Evolutionary conservation across 92 coral and sea anemone genomes (phyloP).

Genomic region (Porites rus): DNA sequence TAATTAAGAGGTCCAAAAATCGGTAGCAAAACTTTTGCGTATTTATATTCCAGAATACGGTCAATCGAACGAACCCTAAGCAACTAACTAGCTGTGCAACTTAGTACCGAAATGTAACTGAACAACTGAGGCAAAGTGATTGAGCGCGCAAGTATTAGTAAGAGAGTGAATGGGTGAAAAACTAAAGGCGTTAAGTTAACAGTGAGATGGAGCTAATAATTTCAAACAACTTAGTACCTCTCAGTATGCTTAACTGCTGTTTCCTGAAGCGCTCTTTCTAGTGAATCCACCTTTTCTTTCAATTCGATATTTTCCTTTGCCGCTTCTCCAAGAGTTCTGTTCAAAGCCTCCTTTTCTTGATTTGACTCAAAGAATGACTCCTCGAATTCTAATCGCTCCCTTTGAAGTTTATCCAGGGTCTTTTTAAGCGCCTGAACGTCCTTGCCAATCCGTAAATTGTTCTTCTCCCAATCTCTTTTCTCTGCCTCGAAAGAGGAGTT

Average conservation of each 20-base stretch:
- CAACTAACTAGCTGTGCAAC: too few species aligned
- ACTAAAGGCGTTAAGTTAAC: background rate
- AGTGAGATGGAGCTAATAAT: too few species aligned
- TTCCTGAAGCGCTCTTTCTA: slow-evolving; percentile 64
- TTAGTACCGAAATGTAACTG: too few species aligned
- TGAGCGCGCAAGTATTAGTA: too few species aligned
- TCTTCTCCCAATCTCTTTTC: slow-evolving; percentile 75
- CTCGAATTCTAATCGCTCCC: slow-evolving; percentile 83
- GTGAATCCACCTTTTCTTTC: slow-evolving; percentile 65
- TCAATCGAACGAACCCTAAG: too few species aligned
- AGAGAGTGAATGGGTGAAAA: background rate
- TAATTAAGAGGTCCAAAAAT: too few species aligned
- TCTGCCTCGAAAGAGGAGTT: slow-evolving; percentile 87
- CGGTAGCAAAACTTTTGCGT: too few species aligned
- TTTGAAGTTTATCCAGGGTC: slow-evolving; percentile 84
- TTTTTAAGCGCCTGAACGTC: slow-evolving; percentile 86
- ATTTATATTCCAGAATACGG: too few species aligned
- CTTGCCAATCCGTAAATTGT: slow-evolving; percentile 82
- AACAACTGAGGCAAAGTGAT: too few species aligned
- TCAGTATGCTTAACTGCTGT: slow-evolving; percentile 71
- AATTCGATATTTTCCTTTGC: slow-evolving; percentile 69
- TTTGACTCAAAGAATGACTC: slow-evolving; percentile 83
- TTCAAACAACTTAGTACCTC: slow-evolving; percentile 47
- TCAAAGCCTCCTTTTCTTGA: slow-evolving; percentile 77
- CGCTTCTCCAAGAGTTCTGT: slow-evolving; percentile 70